Evolutionary conservation across 2,888 invertebrate species (phyloP).

Genomic region (Cantharis nigra): DNA sequence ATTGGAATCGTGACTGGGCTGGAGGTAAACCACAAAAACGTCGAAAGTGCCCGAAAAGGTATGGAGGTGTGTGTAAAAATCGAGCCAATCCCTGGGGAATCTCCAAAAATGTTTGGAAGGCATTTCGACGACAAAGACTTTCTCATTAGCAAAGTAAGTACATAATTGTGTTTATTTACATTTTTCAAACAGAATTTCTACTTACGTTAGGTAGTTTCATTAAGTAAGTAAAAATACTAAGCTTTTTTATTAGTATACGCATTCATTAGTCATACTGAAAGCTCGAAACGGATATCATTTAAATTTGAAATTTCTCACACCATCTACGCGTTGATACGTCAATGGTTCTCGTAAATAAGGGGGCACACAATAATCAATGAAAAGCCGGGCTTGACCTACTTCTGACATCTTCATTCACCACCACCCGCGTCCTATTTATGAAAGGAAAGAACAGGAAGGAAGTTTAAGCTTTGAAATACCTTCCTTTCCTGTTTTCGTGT

Average conservation of each 20-base stretch:
- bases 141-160: conserved; percentile 87
- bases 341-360: neutral
- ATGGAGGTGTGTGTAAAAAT: conserved; percentile 97
- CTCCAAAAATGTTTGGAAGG: conserved; percentile 97
- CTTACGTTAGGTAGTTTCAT: no score
- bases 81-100: conserved; percentile 95
- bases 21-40: conserved; percentile 92
- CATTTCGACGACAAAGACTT: conserved; percentile 97
- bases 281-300: neutral
- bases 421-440: neutral
- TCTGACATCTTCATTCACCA: conserved; percentile 5
- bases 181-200: neutral
- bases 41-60: conserved; percentile 94
- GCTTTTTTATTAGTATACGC: neutral
- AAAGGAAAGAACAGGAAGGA: conserved; percentile 1
- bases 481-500: neutral
- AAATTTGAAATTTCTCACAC: neutral
- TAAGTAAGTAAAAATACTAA: no score
- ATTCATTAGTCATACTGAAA: neutral
- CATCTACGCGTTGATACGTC: neutral
- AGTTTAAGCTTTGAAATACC: neutral
- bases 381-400: conserved; percentile 19
- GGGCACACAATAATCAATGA: conserved; percentile 20
- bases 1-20: conserved; percentile 94
- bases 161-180: conserved; percentile 11